Base-by-base conservation (phyloP, 2,113 vertebrate genomes). In the Nibea coibor region DNA sequence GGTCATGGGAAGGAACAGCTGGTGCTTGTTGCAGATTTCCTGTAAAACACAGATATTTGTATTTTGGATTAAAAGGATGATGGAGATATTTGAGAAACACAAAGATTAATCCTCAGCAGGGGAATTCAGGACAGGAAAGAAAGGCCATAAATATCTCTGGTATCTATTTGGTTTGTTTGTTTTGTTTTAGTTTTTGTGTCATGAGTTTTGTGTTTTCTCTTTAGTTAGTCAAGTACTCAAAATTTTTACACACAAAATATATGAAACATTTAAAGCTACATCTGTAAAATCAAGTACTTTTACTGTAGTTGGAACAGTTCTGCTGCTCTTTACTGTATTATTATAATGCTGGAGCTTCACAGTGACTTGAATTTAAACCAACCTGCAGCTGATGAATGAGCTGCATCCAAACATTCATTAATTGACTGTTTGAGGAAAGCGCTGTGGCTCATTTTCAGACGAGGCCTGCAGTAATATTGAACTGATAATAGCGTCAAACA, bases 1-100 rank as follows among this genome's bases (percentile, higher is more conserved):
- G 11, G 65, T 65, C 81, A 17, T 83, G 81, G 81, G 81, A 78
- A 79, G 45, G 28, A 67, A 42, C 68, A 39, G 35, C 35, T 35
- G 35, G 35, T 35, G 78, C 28, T 17, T 0, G 9, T 16, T n/a
- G 24, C 45, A 43, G 70, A 80, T 51, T 42, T 51, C 19, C 56
- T 58, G 53, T 19, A 4, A 28, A 19, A 43, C 10, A 39, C 67
- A 24, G 7, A 61, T 22, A 51, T 74, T 69, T 68, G 35, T 28
- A 24, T 78, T 54, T 54, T 20, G 70, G 81, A 83, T 74, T 48
- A 78, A 73, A 53, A 39, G 61, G 39, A 72, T 61, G 16, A 50
- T 67, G 61, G 14, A 62, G 20, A 78, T 56, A 47, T 77, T 67
- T 78, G 69, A 48, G 62, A 26, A 17, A 24, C 47, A 14, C 51